Percentiles rank a stretch among this genome's conserved stretches.
Evolutionary conservation across 1,140 invertebrate genomes (phyloP).

Genomic region (Anoplolepis gracilipes): DNA sequence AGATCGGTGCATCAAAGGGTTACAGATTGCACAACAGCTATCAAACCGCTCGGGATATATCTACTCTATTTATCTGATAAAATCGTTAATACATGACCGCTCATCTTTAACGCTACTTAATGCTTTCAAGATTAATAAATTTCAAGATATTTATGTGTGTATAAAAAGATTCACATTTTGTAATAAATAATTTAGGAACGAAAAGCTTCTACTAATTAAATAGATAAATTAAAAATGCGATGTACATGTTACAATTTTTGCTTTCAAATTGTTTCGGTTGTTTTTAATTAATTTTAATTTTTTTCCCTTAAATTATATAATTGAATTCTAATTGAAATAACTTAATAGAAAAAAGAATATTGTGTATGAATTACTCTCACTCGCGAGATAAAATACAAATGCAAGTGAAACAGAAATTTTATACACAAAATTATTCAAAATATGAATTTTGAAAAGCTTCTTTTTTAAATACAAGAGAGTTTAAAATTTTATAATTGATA

Average conservation of each 20-base stretch:
- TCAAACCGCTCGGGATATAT: background rate
- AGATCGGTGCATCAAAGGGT: constrained; percentile 35
- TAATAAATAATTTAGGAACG: background rate
- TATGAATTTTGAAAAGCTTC: background rate
- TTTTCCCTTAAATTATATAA: too few species aligned
- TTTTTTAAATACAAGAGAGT: background rate
- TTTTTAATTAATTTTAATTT: background rate
- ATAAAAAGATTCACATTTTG: background rate
- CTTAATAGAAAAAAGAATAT: background rate
- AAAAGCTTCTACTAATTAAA: background rate
- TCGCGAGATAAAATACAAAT: background rate
- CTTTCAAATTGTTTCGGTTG: background rate
- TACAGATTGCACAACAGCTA: constrained; percentile 23
- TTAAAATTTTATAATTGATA: background rate
- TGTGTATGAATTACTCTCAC: background rate
- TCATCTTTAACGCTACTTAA: background rate
- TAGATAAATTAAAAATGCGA: background rate
- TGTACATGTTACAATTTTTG: background rate
- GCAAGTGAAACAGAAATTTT: background rate
- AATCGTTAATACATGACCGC: background rate
- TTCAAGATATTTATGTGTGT: background rate
- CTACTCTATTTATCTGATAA: constrained; percentile 8
- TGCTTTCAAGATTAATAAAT: too few species aligned
- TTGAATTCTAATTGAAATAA: background rate
- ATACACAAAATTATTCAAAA: background rate